phyloP scores from a whole-genome alignment of 2,797 vertebrate species.

The Sus cebifrons region DNA sequence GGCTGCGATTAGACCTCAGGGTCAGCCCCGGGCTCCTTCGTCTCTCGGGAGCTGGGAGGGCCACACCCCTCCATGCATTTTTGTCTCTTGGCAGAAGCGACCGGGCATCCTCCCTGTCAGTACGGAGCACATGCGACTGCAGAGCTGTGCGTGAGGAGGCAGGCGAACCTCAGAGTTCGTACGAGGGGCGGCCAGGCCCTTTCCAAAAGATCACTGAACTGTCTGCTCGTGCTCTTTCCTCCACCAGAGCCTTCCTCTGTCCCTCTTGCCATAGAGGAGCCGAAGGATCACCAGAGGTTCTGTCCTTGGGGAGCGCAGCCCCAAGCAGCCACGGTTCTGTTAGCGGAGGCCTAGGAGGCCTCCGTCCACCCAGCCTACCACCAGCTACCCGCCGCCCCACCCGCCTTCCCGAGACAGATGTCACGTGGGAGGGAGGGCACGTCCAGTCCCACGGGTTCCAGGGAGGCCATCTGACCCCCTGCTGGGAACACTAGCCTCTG shows the following conservation, averaged over 20 bases:
- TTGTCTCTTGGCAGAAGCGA: background rate
- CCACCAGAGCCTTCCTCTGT: background rate
- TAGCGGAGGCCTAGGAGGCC: background rate
- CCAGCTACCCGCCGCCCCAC: background rate
- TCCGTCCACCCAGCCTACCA: background rate
- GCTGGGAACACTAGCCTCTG: background rate
- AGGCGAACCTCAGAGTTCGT: background rate
- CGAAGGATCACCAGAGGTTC: background rate
- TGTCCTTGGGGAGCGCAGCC: background rate
- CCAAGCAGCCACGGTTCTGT: background rate
- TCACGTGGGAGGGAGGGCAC: background rate
- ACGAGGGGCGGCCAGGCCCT: background rate
- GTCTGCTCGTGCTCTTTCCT: background rate
- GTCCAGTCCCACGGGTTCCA: background rate
- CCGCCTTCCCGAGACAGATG: background rate
- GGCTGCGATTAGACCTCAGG: conserved; percentile 25
- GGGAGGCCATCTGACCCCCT: background rate
- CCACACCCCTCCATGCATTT: background rate
- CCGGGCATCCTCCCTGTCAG: background rate
- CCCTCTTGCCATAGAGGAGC: background rate
- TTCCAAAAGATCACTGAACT: background rate
- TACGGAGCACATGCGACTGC: too few species aligned
- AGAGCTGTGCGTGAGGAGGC: background rate
- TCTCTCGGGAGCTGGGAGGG: background rate
- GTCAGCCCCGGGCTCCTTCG: background rate